A percentile compares a stretch with the other conserved stretches of the same genome.
These are phyloP conservation scores for Electrophaes corylata DNA, from an alignment of 2,888 invertebrate species.

Conservation along the genomic window DNA sequence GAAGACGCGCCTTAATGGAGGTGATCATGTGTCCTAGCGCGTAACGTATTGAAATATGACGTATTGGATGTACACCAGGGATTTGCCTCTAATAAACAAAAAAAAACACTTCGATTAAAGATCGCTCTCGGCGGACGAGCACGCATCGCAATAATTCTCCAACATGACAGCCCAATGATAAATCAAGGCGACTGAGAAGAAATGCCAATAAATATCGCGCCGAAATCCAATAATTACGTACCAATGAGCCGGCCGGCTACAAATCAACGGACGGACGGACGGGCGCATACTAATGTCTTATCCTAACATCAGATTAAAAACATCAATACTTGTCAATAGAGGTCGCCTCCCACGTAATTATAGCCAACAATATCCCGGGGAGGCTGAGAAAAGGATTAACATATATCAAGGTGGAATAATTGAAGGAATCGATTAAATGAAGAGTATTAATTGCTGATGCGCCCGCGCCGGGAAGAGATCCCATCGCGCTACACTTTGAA, in stretches of 20 bases:
- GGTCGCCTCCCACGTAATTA: constrained; percentile 83
- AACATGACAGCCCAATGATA: constrained; percentile 72
- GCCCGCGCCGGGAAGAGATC: constrained; percentile 61
- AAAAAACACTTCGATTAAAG: constrained; percentile 58
- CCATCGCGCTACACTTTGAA: constrained; percentile 61
- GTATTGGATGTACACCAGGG: constrained; percentile 74
- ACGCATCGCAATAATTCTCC: constrained; percentile 68
- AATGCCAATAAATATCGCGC: constrained; percentile 80
- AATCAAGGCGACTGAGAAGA: constrained; percentile 77
- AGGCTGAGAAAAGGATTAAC: constrained; percentile 77
- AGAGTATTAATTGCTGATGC: constrained; percentile 83
- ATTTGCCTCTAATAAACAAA: constrained; percentile 70
- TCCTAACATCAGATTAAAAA: constrained; percentile 84
- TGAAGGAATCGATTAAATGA: constrained; percentile 84
- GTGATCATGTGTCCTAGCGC: constrained; percentile 80
- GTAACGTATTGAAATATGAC: constrained; percentile 80
- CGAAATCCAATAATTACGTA: constrained; percentile 82
- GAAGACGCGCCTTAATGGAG: constrained; percentile 75
- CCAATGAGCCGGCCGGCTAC: constrained; percentile 78
- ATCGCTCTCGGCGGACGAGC: constrained; percentile 52
- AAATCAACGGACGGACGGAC: constrained; percentile 76
- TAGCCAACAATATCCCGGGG: constrained; percentile 81
- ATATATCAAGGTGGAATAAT: constrained; percentile 82
- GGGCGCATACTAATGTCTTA: constrained; percentile 80
- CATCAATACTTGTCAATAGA: constrained; percentile 84